Evolutionary conservation across 2,113 vertebrate genomes (phyloP).

Genomic region (Cavia aperea): DNA sequence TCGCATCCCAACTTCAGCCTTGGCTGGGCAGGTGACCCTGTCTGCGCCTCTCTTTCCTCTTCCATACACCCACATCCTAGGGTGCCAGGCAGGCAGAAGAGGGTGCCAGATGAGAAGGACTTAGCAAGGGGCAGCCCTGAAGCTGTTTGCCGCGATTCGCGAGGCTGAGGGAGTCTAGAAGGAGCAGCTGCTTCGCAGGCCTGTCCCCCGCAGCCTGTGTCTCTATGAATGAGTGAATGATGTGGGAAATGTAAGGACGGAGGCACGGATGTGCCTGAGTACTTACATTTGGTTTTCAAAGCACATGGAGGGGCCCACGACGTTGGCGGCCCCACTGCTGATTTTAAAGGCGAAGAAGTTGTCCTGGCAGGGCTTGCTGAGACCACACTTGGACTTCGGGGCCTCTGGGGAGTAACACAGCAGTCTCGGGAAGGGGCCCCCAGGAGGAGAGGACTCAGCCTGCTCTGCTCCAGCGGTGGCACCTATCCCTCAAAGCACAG

Average conservation of each 20-base stretch:
- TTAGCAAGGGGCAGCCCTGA: not conserved
- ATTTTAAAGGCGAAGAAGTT: conserved; percentile 81
- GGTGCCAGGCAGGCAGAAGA: not conserved
- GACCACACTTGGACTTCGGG: conserved; percentile 73
- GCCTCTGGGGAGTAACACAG: conserved; percentile 47
- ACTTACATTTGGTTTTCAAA: conserved; percentile 82
- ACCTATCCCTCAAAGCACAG: not conserved
- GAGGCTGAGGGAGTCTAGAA: not conserved
- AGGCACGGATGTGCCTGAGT: rapidly evolving
- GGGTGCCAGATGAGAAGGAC: rapidly evolving
- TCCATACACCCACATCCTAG: not conserved
- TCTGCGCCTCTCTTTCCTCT: not conserved
- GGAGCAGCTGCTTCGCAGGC: not conserved
- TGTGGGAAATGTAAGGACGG: not conserved
- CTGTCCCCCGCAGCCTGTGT: not conserved
- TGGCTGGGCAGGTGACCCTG: not conserved
- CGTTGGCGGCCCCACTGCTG: conserved; percentile 80
- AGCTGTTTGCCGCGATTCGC: not conserved
- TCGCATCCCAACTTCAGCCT: not conserved
- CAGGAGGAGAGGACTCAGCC: not conserved
- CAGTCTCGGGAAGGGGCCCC: not conserved
- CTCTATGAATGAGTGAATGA: not conserved
- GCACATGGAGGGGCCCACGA: conserved; percentile 88
- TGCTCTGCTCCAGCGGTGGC: not conserved
- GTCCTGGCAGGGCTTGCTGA: conserved; percentile 71